Base-by-base conservation (phyloP, 2,797 vertebrate genomes). In the Rhinophrynus dorsalis region DNA sequence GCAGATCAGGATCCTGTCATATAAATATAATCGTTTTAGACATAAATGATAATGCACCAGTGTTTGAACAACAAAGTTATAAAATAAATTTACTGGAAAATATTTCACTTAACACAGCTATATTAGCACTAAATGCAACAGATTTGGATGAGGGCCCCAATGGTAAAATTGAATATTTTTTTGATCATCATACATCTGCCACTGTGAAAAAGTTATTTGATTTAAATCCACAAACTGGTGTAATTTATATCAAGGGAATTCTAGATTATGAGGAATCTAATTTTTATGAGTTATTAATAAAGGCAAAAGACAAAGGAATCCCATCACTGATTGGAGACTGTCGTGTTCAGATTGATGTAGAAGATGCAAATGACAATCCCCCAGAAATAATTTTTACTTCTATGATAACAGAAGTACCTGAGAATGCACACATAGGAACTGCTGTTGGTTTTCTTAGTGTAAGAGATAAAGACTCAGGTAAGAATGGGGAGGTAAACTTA, bases 271-370 rank as follows among this genome's bases (percentile, higher is more conserved):
- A 99, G 81, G 93, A 92, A 61, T 85, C 82, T 0, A 77, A 75
- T 67, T 85, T 87, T 35, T 95, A 95, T 74, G 94, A 98, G 78
- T 90, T 99, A 75, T 94, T 92, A 0, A 85, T 96, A 42, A 91
- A 92, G 87, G 96, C 93, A 65, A 88, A 91, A 21, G 97, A 99
- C 0, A 87, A 91, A 1, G 97, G 97, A 2, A 89, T 90, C 42
- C 94, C 95, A 0, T 93, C 94, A 54, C 91, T 97, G 93, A 94
- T 97, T 78, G 95, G 93, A 20, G 94, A 94, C 12, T 98, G 96
- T 40, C 91, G 94, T 72, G 88, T 99, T 76, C 92, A 93, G 48
- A 88, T 99, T 33, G 92, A 95, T 66, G 82, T 98, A 51, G 82
- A 86, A 15, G 97, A 99, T 40, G 85, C 84, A 68, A 99, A 99